Evolutionary conservation across 2,797 vertebrate species (phyloP).

Genomic region (Psittacula derbiana): DNA sequence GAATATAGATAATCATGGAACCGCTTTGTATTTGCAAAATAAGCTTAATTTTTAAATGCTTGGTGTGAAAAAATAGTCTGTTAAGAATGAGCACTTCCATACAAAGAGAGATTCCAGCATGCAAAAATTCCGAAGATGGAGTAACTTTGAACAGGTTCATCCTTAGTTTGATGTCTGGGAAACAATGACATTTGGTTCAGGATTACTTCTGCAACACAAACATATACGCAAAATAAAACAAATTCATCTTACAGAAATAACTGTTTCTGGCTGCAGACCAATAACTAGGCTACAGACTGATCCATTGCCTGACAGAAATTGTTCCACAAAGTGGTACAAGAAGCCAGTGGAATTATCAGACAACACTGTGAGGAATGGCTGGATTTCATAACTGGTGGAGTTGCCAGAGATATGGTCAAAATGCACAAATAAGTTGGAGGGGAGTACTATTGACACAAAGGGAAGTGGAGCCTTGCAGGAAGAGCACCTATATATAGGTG

Average conservation of each 20-base stretch:
- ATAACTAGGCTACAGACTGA: fast-evolving
- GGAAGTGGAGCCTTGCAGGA: not conserved
- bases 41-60: not conserved
- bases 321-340: not conserved
- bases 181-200: not conserved
- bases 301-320: not conserved
- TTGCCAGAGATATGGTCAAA: not conserved
- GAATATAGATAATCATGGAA: not conserved
- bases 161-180: not conserved
- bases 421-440: not conserved
- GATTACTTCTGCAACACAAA: not conserved
- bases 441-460: fast-evolving
- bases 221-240: not conserved
- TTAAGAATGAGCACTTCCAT: not conserved
- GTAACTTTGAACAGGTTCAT: not conserved
- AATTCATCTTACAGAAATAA: not conserved
- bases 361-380: not conserved
- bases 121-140: not conserved
- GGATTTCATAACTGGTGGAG: not conserved
- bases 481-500: too few species aligned
- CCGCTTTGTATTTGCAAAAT: not conserved
- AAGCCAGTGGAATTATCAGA: not conserved
- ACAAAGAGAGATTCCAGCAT: not conserved
- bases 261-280: not conserved
- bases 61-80: not conserved